Conservation (phyloP, 2,797 vertebrate genomes). For the Rhinoraja longicauda region DNA sequence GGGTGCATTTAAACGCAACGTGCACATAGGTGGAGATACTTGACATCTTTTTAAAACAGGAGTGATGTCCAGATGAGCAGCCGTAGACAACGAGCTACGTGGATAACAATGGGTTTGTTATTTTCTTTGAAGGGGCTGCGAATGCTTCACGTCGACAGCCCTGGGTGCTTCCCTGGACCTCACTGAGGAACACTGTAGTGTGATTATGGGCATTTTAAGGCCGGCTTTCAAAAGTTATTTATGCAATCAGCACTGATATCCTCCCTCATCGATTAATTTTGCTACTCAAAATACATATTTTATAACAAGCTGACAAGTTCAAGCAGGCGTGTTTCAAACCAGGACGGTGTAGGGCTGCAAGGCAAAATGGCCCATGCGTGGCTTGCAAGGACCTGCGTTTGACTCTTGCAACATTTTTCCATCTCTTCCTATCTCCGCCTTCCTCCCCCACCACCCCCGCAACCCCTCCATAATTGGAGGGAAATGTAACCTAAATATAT, state of each 20-base stretch:
- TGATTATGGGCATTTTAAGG: conserved; percentile 30
- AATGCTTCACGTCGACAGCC: not conserved
- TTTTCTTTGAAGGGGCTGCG: not conserved
- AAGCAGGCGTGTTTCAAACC: conserved; percentile 24
- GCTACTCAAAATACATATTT: conserved; percentile 35
- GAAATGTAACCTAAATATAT: not conserved
- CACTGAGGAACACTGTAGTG: not conserved
- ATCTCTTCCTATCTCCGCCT: not conserved
- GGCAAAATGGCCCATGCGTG: not conserved
- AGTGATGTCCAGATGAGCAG: not conserved
- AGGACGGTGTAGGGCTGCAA: not conserved
- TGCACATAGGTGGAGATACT: not conserved
- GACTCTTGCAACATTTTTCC: not conserved
- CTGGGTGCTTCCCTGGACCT: not conserved
- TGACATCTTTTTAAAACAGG: not conserved
- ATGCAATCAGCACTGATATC: conserved; percentile 33
- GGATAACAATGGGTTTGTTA: not conserved
- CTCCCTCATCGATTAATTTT: conserved; percentile 33
- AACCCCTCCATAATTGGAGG: not conserved
- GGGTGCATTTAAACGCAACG: not conserved
- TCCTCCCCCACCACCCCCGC: not conserved
- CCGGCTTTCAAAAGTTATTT: conserved; percentile 30
- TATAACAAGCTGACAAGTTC: conserved; percentile 33
- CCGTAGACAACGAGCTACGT: conserved; percentile 26
- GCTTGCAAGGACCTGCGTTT: not conserved